Evolutionary conservation across 2,797 vertebrate species (phyloP), one percentile per base, ranked within the genome.

Genomic region (Heterohyrax brucei): DNA sequence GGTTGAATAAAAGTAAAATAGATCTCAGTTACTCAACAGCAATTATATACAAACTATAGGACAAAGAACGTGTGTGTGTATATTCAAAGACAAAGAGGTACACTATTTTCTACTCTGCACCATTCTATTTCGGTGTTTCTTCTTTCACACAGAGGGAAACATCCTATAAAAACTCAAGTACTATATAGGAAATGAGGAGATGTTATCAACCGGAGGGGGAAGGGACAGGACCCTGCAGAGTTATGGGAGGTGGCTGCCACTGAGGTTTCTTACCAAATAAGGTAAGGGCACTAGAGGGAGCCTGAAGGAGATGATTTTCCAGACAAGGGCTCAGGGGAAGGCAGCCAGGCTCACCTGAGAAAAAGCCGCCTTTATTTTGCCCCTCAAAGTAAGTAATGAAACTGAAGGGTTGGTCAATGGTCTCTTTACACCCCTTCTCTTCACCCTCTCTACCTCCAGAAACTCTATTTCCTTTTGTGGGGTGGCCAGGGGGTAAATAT

Each of bases 251-350:
- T 10, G 50, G 12, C 39, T 4, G 7, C 8, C 22, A 33, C 19
- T 5, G 0, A 1, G 39, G 13, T 33, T 14, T n/a, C 66, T n/a
- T 24, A 30, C 64, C 24, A 7, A 50, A 21, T 1, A 30, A 56
- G 3, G 0, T 0, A 44, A 30, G 13, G 56, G 50, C 62, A 61
- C 18, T 9, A 5, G 14, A 19, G 3, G 46, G 46, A 30, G 48
- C 48, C 0, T 28, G 53, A 84, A 22, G 92, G 92, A 68, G 30
- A 89, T 70, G 12, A 18, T 80, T 50, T 88, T 78, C 39, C 68
- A 33, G 10, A 8, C 1, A 50, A 39, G 30, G 44, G 18, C 26
- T 22, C 53, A 30, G 24, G 24, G 48, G 28, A 50, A 81, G 48
- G 62, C 30, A n/a, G 39, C 19, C 22, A n/a, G 19, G 21, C 9